Conservation (phyloP, 2,888 invertebrate species). For the Cancer borealis region DNA sequence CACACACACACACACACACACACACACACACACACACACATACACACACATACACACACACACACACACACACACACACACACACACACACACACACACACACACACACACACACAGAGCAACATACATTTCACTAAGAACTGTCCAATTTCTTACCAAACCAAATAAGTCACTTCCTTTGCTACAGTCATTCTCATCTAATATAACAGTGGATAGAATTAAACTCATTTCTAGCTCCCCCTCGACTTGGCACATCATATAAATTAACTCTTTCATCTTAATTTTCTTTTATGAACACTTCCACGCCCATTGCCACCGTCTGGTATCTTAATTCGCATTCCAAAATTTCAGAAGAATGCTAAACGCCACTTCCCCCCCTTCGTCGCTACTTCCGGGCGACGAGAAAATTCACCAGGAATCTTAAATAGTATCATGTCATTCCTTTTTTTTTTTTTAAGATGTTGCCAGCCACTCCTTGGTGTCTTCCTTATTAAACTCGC, state of each 20-base stretch:
- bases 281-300: background rate
- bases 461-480: slow-evolving; percentile 10
- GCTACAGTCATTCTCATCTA: background rate
- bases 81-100: slow-evolving; percentile 1
- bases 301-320: background rate
- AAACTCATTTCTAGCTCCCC: background rate
- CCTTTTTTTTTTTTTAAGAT: background rate
- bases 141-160: background rate
- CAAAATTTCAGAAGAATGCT: background rate
- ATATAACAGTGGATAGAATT: background rate
- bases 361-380: background rate
- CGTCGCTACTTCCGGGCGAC: background rate
- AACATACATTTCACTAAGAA: background rate
- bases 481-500: background rate
- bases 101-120: background rate
- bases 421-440: background rate
- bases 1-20: background rate
- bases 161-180: background rate
- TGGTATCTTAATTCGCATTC: background rate
- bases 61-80: background rate
- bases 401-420: background rate
- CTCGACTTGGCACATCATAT: background rate
- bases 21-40: background rate
- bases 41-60: background rate
- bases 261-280: slow-evolving; percentile 18